Percentiles rank a stretch among this genome's conserved stretches.
Evolutionary conservation across 2,797 vertebrate species (phyloP).

Genomic region (Sebastes trivittatus): DNA sequence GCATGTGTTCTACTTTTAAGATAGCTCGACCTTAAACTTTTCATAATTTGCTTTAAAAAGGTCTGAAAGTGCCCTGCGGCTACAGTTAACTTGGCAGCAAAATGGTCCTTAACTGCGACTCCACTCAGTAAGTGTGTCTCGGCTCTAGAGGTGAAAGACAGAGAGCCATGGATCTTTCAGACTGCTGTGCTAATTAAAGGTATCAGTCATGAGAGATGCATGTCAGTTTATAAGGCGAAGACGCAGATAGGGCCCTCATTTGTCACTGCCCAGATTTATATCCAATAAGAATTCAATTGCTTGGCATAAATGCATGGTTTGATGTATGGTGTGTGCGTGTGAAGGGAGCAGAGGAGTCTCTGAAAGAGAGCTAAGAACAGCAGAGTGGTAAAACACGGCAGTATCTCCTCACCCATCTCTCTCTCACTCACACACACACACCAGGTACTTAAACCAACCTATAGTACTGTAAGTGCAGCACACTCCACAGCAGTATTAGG

Average conservation of each 20-base stretch:
- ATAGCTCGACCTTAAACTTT: not conserved
- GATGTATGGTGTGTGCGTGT: conserved; percentile 61
- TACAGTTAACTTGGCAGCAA: conserved; percentile 43
- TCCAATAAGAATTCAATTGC: conserved; percentile 81
- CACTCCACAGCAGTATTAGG: not conserved
- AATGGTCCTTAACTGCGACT: conserved; percentile 39
- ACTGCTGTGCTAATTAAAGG: conserved; percentile 75
- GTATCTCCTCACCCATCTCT: not conserved
- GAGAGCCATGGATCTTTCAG: conserved; percentile 54
- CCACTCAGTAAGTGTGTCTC: conserved; percentile 38
- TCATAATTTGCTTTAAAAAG: conserved; percentile 16
- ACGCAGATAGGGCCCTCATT: conserved; percentile 60
- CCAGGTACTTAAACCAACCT: conserved; percentile 3
- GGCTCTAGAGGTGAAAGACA: conserved; percentile 57
- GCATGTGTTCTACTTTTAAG: not conserved
- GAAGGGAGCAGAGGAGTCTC: not conserved
- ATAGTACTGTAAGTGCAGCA: not conserved
- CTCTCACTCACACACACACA: not conserved
- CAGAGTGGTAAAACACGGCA: conserved; percentile 31
- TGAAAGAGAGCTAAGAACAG: conserved; percentile 29
- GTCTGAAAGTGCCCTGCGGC: not conserved
- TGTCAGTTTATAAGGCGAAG: conserved; percentile 66
- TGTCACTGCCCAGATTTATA: conserved; percentile 74
- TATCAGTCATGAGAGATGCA: conserved; percentile 72
- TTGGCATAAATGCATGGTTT: conserved; percentile 76